Evolutionary conservation across 2,888 invertebrate genomes (phyloP), one percentile per base, ranked within the genome.

Genomic region (Cerastis rubricosa): DNA sequence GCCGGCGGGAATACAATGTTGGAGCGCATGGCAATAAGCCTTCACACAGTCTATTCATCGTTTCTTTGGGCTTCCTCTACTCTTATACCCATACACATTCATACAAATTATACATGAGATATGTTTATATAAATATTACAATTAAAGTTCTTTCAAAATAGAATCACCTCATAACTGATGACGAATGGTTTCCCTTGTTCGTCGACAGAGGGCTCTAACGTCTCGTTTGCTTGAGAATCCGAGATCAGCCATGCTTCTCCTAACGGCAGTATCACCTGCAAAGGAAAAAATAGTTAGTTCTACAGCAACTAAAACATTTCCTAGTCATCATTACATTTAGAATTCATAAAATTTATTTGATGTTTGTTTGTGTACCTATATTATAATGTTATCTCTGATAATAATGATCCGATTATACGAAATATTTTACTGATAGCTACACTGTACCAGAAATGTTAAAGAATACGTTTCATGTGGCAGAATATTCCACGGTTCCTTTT

Each of bases 81-180:
- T 35, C 35, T 35, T 35, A 35, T 35, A 35, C 3, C 35, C 35
- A 35, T 35, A 35, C 35, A 35, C 35, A 35, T 35, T 35, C 35
- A 3, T 35, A 35, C 35, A 35, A 35, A 35, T 35, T 35, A 35
- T 35, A 35, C 35, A 35, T 35, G 35, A 35, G 35, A 3, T 35
- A 35, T n/a, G 51, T n/a, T 6, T n/a, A 17, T 47, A 6, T 47
- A 17, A 8, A 17, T 35, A 61, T 19, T 9, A 61, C 29, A 63
- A 40, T 63, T 40, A 5, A 61, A 35, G 35, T 1, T 29, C 1
- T 69, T n/a, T 5, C 25, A 68, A 22, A 17, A 73, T n/a, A 14
- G 7, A 43, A 85, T 90, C 79, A 95, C 96, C 94, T 96, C 96
- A 83, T 95, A 96, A 67, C 93, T 95, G 47, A 95, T 94, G 2